Evolutionary conservation across 2,113 vertebrate species (phyloP), one percentile per base, ranked within the genome.

Genomic region (Rhinolophus ferrumequinum): DNA sequence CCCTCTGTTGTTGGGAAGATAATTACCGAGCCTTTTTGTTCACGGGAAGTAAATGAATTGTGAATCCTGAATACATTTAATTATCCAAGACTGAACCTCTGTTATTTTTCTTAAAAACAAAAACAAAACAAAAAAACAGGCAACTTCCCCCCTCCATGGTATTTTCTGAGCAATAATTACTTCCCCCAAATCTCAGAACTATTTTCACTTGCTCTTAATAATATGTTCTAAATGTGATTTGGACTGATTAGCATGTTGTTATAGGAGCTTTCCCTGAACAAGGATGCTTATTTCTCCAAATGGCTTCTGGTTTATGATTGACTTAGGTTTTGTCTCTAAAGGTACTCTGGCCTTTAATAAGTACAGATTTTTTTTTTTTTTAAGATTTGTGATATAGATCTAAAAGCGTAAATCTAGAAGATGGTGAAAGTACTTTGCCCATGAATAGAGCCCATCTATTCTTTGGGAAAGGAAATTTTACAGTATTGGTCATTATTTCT

Each of bases 391-490:
- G 95, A 89, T 95, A 86, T 90, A 91, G 62, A 69, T 97, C 52
- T 97, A 95, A 96, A 95, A 64, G 76, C 96, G 18, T 94, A 98
- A 97, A 98, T 97, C 94, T 97, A 18, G 97, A 94, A 97, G 98
- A 97, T 97, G 96, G 84, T 97, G 47, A 70, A 96, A 97, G 93
- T 96, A 96, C 90, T 97, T 98, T 98, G 75, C 64, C 13, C 47
- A 56, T 97, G 92, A 96, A 94, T 91, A 54, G 85, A 73, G 67
- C 85, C 44, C 76, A 93, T 97, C 80, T 88, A 44, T 98, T 97
- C 96, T 98, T 97, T 93, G 66, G 75, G 95, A 97, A 89, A 92
- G 47, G 38, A 70, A 60, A 93, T 95, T 91, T 97, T 98, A 97
- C 90, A 97, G 79, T 83, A 92, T 67, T 77, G 72, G 30, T 96